Evolutionary conservation across 2,113 vertebrate species (phyloP).

Genomic region (Acrocephalus arundinaceus): DNA sequence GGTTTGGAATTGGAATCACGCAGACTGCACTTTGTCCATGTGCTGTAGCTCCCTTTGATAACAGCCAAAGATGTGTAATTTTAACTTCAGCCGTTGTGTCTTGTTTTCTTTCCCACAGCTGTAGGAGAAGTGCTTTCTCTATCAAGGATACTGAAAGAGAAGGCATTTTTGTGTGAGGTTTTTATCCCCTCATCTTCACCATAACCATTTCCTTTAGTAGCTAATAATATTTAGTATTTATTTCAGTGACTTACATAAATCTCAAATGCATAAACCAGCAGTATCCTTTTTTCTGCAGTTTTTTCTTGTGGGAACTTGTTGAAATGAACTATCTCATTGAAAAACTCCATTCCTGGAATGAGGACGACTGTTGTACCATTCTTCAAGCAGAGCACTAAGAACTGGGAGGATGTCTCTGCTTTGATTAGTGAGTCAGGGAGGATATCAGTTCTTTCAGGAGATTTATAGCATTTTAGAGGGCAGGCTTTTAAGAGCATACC

Average conservation of each 20-base stretch:
- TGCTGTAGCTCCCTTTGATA: constrained; percentile 7
- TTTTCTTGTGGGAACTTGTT: constrained; percentile 46
- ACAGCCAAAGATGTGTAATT: constrained; percentile 7
- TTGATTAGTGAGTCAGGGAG: neutral
- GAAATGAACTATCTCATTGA: constrained; percentile 26
- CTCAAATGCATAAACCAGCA: constrained; percentile 26
- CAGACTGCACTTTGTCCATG: neutral
- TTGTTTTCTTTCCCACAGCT: constrained; percentile 59
- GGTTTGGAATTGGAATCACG: neutral
- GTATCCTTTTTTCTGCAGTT: constrained; percentile 7
- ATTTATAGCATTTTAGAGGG: neutral
- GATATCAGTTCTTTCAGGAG: neutral
- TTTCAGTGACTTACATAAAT: constrained; percentile 44
- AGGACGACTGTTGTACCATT: neutral
- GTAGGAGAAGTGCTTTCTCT: constrained; percentile 34
- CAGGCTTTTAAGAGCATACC: neutral
- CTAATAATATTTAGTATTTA: constrained; percentile 55
- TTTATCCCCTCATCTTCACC: constrained; percentile 11
- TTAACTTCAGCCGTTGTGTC: neutral
- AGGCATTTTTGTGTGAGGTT: neutral
- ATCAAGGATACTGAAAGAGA: neutral
- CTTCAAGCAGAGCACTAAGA: neutral
- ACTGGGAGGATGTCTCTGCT: neutral
- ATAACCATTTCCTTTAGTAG: constrained; percentile 22
- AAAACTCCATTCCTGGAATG: neutral